Base-by-base conservation (phyloP, 2,113 vertebrate species). In the Zeus faber region DNA sequence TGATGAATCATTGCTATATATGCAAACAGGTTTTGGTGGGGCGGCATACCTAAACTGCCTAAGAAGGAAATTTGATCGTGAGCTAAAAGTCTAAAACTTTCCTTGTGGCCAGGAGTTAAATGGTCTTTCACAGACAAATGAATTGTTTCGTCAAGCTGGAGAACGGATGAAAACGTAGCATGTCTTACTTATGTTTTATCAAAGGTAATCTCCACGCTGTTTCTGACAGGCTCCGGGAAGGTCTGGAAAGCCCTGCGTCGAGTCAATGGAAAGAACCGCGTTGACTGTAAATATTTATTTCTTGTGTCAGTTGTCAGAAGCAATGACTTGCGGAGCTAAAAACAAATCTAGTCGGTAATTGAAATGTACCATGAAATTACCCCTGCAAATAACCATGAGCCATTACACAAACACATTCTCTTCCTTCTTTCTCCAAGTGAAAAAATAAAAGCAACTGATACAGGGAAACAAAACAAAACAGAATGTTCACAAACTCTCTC, bases 351-450 rank as follows among this genome's bases (percentile, higher is more conserved):
- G 86, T 91, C 91, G 94, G 94, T 96, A 96, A 97, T 98, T 94
- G 94, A 97, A 98, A 97, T 95, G 93, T 95, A 93, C 93, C 92
- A 97, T 94, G 93, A 94, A 97, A 98, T 98, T 96, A 95, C 92
- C 92, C 90, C 91, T 92, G 92, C 94, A 99, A 97, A 97, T 94
- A 97, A 95, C 92, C 93, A 85, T 80, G 89, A 95, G 93, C 93
- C 91, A 93, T 96, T 95, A 94, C 86, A 83, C 82, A 88, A 93
- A 93, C 90, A 94, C 92, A 93, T 92, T 93, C 70, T 65, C 77
- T 84, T 61, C 74, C 68, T 45, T 76, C 56, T 80, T 83, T 71
- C 93, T 91, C 90, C 89, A 87, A 92, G 86, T 85, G 86, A 90
- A 84, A 82, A 35, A 56, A 54, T 59, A 50, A 72, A 62, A 37